Base-by-base conservation (phyloP, 2,797 vertebrate genomes). In the Tauraco hartlaubi region DNA sequence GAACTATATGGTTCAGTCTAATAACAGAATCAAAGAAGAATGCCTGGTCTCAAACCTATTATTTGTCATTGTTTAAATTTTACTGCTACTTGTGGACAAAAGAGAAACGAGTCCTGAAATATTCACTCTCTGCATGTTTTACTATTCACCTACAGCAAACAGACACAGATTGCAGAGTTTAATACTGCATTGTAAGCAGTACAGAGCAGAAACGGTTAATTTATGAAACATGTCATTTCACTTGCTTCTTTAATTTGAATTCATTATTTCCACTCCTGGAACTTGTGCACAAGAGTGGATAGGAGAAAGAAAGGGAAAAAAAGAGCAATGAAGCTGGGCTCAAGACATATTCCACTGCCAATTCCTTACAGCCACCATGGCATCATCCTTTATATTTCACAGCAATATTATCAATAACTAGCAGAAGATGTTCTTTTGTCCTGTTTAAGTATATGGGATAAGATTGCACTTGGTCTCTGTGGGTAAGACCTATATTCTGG, bases 31-130 rank as follows among this genome's bases (percentile, higher is more conserved):
- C 63, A 43, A 72, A 85, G 79, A 78, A 76, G 66, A 90, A 76
- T 71, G 49, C 5, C 20, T 54, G 26, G 52, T 77, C 63, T 73
- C 52, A 95, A 95, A 86, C 44, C 66, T 52, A 17, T 71, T 94
- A 92, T 92, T 94, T 94, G 54, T 66, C 73, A 76, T 56, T 89
- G 77, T 89, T 92, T 88, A 75, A 73, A 83, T 93, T 94, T 95
- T 75, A 85, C 54, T 76, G 46, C 49, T 94, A 59, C n/a, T 90
- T 67, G 16, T 71, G 56, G 67, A 92, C 67, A 92, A 85, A 83
- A 89, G 44, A 83, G 33, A 76, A 91, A 84, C 31, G 11, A 90
- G 92, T 69, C 66, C 76, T 69, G 85, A 88, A 90, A 90, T 64
- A 85, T 66, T 69, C 68, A 77, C 17, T 74, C 37, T 66, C 9